Evolutionary conservation across 2,888 invertebrate species (phyloP).

Genomic region (Tipula helvola): DNA sequence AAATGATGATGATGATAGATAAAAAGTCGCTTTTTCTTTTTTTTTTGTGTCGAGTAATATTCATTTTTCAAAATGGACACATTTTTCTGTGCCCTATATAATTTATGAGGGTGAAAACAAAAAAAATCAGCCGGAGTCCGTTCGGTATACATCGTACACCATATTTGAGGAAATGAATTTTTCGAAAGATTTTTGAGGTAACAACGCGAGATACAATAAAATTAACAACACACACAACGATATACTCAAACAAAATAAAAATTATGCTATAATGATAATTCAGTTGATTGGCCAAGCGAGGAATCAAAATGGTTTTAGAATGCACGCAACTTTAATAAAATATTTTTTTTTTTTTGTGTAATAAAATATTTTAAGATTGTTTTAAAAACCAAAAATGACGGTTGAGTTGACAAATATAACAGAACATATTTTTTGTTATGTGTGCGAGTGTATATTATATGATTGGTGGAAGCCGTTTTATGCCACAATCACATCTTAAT

Average conservation of each 20-base stretch:
- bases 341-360: background rate
- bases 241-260: background rate
- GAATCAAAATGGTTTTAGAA: conserved; percentile 22
- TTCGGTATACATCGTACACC: background rate
- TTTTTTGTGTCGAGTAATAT: background rate
- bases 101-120: background rate
- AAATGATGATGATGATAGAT: background rate
- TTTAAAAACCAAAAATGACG: background rate
- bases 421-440: background rate
- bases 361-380: background rate
- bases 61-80: background rate
- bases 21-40: background rate
- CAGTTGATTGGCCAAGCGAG: conserved; percentile 38
- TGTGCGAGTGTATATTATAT: background rate
- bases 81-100: background rate
- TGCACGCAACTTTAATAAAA: conserved; percentile 16
- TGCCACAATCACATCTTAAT: background rate
- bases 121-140: background rate
- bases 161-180: background rate
- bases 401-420: background rate
- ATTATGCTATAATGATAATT: conserved; percentile 23
- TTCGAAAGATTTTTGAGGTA: background rate
- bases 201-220: background rate
- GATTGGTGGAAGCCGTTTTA: background rate
- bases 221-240: background rate